These are phyloP conservation scores for Equus quagga DNA, from an alignment of 2,113 vertebrate genomes.

Conservation along the genomic window DNA sequence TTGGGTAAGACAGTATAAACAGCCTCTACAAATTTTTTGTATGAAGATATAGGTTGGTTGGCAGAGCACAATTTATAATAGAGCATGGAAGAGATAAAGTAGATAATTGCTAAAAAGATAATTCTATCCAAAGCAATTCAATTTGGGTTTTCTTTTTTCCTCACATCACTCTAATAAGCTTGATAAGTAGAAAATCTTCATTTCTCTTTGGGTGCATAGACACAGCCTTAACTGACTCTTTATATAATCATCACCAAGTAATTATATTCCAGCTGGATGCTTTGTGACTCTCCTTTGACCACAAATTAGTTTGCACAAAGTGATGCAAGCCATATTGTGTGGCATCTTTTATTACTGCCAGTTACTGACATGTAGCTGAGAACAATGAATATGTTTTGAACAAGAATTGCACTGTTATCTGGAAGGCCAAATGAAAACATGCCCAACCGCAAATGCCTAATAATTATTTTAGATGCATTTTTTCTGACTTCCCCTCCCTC, in stretches of 20 bases:
- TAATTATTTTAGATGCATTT: conserved; percentile 40
- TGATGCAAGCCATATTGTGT: conserved; percentile 49
- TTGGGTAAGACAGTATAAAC: neutral
- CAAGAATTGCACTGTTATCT: neutral
- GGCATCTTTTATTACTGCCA: conserved; percentile 41
- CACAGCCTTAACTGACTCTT: conserved; percentile 52
- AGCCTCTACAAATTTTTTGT: neutral
- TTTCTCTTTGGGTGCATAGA: conserved; percentile 16
- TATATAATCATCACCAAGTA: conserved; percentile 65
- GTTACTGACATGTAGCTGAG: conserved; percentile 46
- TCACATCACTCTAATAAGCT: conserved; percentile 34
- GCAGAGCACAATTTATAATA: neutral
- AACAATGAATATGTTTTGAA: conserved; percentile 57
- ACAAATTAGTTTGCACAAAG: conserved; percentile 61
- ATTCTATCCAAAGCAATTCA: conserved; percentile 13
- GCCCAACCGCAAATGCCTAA: neutral
- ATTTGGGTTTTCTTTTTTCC: neutral
- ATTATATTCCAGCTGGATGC: conserved; percentile 3
- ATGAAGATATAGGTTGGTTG: neutral
- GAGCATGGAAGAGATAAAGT: neutral
- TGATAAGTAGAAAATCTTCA: conserved; percentile 53
- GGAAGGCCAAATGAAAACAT: conserved; percentile 36
- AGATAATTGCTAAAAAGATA: neutral
- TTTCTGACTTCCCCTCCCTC: neutral
- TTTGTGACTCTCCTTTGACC: conserved; percentile 70